A percentile compares a stretch with the other conserved stretches of the same genome.
phyloP scores from a whole-genome alignment of 2,113 vertebrate genomes.

The Chaenocephalus aceratus region DNA sequence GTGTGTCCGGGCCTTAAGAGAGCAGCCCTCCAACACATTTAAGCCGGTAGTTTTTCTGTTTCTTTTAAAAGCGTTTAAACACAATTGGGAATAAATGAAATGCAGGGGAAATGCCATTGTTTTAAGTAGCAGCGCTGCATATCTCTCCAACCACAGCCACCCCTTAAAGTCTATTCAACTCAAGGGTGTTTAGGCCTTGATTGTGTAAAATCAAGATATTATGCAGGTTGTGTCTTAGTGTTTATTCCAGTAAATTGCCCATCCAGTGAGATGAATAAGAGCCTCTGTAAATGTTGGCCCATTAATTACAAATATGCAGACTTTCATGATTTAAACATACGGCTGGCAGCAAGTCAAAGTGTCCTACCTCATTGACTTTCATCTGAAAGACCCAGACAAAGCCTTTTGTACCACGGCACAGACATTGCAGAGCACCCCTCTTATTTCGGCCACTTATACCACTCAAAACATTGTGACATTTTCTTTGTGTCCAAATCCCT shows the following conservation, averaged over 20 bases:
- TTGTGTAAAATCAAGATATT: too few species aligned
- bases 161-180: background rate
- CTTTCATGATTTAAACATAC: conserved; percentile 10
- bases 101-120: too few species aligned
- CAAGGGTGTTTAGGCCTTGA: too few species aligned
- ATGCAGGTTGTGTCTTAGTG: background rate
- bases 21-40: background rate
- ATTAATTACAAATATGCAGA: conserved; percentile 22
- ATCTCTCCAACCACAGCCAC: background rate
- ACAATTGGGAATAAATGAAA: background rate
- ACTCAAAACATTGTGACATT: background rate
- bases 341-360: background rate
- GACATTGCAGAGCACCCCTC: background rate
- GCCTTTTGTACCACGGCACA: background rate
- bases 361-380: conserved; percentile 27
- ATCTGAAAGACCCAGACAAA: background rate
- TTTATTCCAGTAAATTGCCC: conserved; percentile 6
- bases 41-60: background rate
- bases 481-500: background rate
- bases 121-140: background rate
- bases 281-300: background rate
- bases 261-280: background rate
- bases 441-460: background rate
- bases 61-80: background rate
- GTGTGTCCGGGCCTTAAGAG: too few species aligned